Base-by-base conservation (phyloP, 2,797 vertebrate species). In the Hybognathus amarus region DNA sequence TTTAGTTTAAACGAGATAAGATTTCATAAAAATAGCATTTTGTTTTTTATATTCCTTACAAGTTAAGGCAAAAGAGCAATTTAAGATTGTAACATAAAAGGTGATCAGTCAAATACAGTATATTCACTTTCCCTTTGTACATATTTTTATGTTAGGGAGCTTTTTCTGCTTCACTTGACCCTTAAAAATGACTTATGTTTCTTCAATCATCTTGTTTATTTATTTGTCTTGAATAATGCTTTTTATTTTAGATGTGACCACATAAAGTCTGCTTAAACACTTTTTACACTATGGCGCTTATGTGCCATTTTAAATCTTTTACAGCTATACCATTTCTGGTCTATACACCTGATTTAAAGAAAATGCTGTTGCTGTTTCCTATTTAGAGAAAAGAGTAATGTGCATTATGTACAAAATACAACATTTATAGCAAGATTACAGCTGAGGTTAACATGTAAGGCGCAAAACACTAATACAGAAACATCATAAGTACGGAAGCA, bases 1-100 rank as follows among this genome's bases (percentile, higher is more conserved):
- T 69, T 73, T 27, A 76, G 64, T 80, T 74, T 84, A 67, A 56
- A 38, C 20, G 30, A 42, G 59, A 52, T 18, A 38, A 61, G 24
- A 45, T 59, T 70, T 30, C 42, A 70, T 70, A 40, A 56, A 56
- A 69, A 15, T 45, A 5, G n/a, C 0, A 56, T 74, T 74, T 54
- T 15, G 20, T 54, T n/a, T 8, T 20, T 54, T 54, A 74, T 47
- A 15, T 17, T 47, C 45, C 13, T 47, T 47, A 18, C 52, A 59
- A 5, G 12, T 40, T 8, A 56, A 75, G 52, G 73, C 54, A 24
- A 20, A 75, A 40, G 10, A 54, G 27, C 6, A 2, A 13, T 74
- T n/a, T n/a, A 36, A 22, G 12, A 59, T 6, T 13, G 33, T 38
- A 40, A 38, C 1, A 67, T 11, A 38, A 38, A 56, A 9, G 20